Conservation (phyloP, 2,888 invertebrate genomes). For the Limnephilus rhombicus region DNA sequence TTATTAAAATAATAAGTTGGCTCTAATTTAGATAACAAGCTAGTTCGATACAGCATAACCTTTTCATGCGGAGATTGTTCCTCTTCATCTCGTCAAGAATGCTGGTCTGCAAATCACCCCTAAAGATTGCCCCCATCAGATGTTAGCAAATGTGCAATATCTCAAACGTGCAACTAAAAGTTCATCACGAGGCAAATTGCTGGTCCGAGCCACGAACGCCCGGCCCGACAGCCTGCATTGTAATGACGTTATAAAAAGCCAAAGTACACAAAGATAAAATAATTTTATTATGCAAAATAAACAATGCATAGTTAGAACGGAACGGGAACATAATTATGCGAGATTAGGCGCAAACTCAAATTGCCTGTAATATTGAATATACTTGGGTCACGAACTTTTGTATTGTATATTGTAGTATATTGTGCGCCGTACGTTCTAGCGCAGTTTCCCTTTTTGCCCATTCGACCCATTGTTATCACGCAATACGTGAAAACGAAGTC, state of each 20-base stretch:
- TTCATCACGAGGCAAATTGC: conserved; percentile 12
- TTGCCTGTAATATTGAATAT: conserved; percentile 52
- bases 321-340: conserved; percentile 53
- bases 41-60: neutral
- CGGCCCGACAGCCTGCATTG: conserved; percentile 25
- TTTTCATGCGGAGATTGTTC: neutral
- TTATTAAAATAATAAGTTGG: neutral
- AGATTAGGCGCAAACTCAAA: conserved; percentile 56
- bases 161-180: conserved; percentile 33
- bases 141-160: conserved; percentile 7
- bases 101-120: conserved; percentile 4
- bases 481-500: conserved; percentile 52
- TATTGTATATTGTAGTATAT: neutral
- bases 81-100: neutral
- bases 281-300: conserved; percentile 52
- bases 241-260: conserved; percentile 44
- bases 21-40: neutral
- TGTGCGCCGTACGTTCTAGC: conserved; percentile 54
- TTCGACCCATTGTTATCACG: conserved; percentile 59
- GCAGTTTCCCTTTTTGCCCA: conserved; percentile 58
- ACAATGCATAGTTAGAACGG: conserved; percentile 51
- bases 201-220: neutral
- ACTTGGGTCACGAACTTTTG: conserved; percentile 63
- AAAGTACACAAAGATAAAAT: conserved; percentile 48
- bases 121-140: conserved; percentile 21